These are phyloP conservation scores for Acropternis orthonyx DNA, from an alignment of 2,797 vertebrate species.

Conservation along the genomic window DNA sequence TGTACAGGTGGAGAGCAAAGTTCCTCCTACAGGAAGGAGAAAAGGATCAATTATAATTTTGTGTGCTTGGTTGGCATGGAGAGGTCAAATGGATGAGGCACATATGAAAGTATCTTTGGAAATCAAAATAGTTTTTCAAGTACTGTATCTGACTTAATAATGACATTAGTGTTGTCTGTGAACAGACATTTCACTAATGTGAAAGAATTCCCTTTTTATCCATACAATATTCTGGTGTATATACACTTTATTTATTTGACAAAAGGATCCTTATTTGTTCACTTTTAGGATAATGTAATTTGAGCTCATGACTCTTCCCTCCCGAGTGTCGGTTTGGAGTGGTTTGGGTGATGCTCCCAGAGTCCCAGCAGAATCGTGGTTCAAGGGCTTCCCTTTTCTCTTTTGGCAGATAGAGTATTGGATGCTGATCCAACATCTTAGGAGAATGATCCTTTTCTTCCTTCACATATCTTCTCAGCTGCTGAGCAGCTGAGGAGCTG, in stretches of 20 bases:
- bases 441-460: slow-evolving; percentile 70
- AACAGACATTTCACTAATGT: not conserved
- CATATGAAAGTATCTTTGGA: not conserved
- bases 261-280: not conserved
- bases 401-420: slow-evolving; percentile 47
- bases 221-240: not conserved
- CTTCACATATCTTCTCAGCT: slow-evolving; percentile 75
- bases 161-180: not conserved
- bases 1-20: not conserved
- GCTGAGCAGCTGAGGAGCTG: slow-evolving; percentile 75
- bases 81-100: not conserved
- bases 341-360: slow-evolving; percentile 23
- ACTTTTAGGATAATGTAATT: not conserved
- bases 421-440: slow-evolving; percentile 47
- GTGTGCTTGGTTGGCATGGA: not conserved
- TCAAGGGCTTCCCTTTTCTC: slow-evolving; percentile 65
- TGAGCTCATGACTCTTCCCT: not conserved
- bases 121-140: not conserved
- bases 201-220: not conserved
- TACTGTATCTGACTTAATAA: not conserved
- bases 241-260: not conserved
- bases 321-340: not conserved
- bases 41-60: not conserved
- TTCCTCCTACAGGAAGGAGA: not conserved
- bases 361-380: not conserved